Base-by-base conservation (phyloP, 2,797 vertebrate species). In the Pristis pectinata region DNA sequence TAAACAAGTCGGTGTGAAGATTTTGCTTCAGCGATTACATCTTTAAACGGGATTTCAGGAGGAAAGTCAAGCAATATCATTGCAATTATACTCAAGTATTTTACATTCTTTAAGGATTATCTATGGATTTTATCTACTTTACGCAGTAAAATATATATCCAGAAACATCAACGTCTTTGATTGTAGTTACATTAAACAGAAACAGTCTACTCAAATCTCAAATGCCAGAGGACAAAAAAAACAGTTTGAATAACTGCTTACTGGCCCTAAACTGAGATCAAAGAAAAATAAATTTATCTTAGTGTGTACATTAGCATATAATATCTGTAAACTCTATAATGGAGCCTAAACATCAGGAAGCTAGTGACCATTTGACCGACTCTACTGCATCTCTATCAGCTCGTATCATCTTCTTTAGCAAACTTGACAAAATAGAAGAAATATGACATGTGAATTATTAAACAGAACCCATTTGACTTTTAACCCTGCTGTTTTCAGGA, bases 401-500 rank as follows among this genome's bases (percentile, higher is more conserved):
- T 95, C 95, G 44, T 96, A 95, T 96, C 95, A 95, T 96, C 96
- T 97, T 96, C 96, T 96, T 97, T 96, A 97, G 96, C 95, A 96
- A 96, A 96, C 96, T 96, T 96, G 96, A 97, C 96, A 96, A 95
- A 96, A 95, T 96, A 96, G 96, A 96, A 97, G 96, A 96, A 96
- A 97, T 96, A 97, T 96, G 97, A 96, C 96, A 97, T 76, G 96
- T 96, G 97, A 96, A 97, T 97, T 97, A 97, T 97, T 97, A 97
- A 97, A 97, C 96, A 97, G 96, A 95, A 96, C 96, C 95, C 96
- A 96, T 97, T 97, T 97, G 97, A 97, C 97, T 97, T 96, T 96
- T 97, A 95, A 96, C 96, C 96, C 96, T 95, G 94, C 95, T 96
- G 96, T 96, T 96, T 96, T 96, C 96, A 95, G 95, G 95, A 96